These are phyloP conservation scores for Eupithecia exiguata DNA, from an alignment of 2,888 invertebrate genomes.

Conservation along the genomic window DNA sequence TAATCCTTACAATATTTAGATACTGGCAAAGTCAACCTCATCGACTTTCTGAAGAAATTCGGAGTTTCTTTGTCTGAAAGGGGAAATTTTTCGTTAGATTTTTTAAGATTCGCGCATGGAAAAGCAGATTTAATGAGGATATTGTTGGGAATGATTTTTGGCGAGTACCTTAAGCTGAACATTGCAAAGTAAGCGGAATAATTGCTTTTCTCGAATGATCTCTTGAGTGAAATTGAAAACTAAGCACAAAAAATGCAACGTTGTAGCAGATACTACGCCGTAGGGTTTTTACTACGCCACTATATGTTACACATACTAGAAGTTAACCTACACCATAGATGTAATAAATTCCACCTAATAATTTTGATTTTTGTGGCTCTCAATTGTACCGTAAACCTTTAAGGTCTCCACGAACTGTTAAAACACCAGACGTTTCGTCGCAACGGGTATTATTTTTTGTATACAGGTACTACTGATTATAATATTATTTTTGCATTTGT, in stretches of 20 bases:
- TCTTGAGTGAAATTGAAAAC: neutral
- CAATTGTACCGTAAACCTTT: no score
- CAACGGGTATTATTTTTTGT: no score
- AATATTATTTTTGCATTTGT: no score
- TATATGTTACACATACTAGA: neutral
- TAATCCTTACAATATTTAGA: neutral
- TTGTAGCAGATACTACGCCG: neutral
- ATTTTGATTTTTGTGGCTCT: accelerated
- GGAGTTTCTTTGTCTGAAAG: constrained; percentile 41
- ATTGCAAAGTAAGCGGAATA: constrained; percentile 22
- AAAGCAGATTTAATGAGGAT: constrained; percentile 38
- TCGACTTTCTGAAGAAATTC: constrained; percentile 17
- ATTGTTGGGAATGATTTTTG: constrained; percentile 34
- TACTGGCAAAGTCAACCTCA: neutral
- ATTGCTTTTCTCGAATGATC: constrained; percentile 2
- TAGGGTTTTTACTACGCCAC: neutral
- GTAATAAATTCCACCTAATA: no score
- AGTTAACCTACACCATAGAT: no score
- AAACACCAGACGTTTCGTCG: no score
- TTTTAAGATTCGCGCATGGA: constrained; percentile 35
- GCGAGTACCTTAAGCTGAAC: constrained; percentile 11
- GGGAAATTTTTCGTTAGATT: constrained; percentile 20
- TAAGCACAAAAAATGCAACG: neutral
- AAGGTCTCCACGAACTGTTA: no score
- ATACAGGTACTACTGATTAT: no score